Percentiles rank a stretch among this genome's conserved stretches.
Evolutionary conservation across 2,797 vertebrate genomes (phyloP).

Genomic region (Sebastolobus altivelis): DNA sequence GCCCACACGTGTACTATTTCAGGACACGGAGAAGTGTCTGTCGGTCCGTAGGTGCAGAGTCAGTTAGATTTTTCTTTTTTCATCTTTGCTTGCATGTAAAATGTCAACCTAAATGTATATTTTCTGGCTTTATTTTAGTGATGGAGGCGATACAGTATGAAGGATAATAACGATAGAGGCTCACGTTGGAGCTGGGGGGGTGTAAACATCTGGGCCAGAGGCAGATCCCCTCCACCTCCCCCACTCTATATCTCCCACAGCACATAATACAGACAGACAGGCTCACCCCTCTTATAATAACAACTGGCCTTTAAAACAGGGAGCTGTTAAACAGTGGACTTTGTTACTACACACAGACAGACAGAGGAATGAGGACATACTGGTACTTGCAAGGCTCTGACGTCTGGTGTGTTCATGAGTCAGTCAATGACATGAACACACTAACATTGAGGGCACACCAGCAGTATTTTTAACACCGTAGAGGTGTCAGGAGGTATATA

Average conservation of each 20-base stretch:
- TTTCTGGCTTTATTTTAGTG: slow-evolving; percentile 8
- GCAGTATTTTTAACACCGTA: slow-evolving; percentile 21
- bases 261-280: slow-evolving; percentile 59
- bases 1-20: slow-evolving; percentile 47
- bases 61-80: neutral
- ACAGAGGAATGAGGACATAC: slow-evolving; percentile 29
- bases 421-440: neutral
- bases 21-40: neutral
- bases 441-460: slow-evolving; percentile 9
- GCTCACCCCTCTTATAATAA: slow-evolving; percentile 57
- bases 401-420: slow-evolving; percentile 35
- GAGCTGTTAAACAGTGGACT: slow-evolving; percentile 41
- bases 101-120: neutral
- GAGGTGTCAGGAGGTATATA: slow-evolving; percentile 20
- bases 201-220: slow-evolving; percentile 64
- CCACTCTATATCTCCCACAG: slow-evolving; percentile 45
- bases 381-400: neutral
- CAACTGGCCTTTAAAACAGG: slow-evolving; percentile 59
- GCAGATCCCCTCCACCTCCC: slow-evolving; percentile 42
- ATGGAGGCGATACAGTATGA: neutral
- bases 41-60: neutral
- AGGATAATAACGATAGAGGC: slow-evolving; percentile 42
- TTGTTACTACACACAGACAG: slow-evolving; percentile 36
- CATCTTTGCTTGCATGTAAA: neutral
- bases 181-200: slow-evolving; percentile 5